Evolutionary conservation across 2,888 invertebrate species (phyloP).

Genomic region (Chorisops tibialis): DNA sequence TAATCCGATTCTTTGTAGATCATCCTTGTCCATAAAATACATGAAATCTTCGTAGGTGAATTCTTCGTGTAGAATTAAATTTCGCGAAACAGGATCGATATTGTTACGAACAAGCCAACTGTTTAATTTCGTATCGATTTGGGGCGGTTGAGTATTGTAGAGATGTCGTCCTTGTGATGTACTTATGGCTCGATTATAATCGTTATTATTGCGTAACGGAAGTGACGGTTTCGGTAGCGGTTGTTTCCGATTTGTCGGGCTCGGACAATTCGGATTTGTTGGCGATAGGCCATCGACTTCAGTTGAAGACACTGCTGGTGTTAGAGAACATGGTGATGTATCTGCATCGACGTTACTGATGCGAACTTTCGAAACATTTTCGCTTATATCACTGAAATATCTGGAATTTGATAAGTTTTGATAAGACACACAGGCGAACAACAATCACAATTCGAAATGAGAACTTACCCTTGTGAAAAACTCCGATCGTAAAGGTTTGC

Average conservation of each 20-base stretch:
- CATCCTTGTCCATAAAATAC: conserved; percentile 74
- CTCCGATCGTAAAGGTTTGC: conserved; percentile 34
- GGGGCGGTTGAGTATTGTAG: conserved; percentile 47
- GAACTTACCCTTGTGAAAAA: conserved; percentile 36
- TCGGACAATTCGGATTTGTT: conserved; percentile 44
- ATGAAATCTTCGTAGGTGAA: conserved; percentile 78
- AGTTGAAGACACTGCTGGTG: conserved; percentile 20
- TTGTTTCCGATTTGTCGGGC: conserved; percentile 15
- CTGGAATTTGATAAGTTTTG: conserved; percentile 26
- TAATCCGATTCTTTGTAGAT: conserved; percentile 73
- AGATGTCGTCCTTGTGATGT: conserved; percentile 33
- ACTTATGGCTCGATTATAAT: neutral
- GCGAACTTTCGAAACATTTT: conserved; percentile 21
- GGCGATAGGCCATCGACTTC: conserved; percentile 29
- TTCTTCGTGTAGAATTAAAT: conserved; percentile 68
- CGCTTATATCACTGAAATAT: conserved; percentile 35
- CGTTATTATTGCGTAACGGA: conserved; percentile 23
- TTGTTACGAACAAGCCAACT: conserved; percentile 71
- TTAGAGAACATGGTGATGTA: conserved; percentile 23
- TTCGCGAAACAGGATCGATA: conserved; percentile 65
- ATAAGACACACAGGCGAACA: neutral
- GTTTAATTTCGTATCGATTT: conserved; percentile 59
- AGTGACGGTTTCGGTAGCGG: conserved; percentile 15
- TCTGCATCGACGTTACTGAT: conserved; percentile 27
- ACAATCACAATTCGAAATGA: too few relatives aligned